These are phyloP conservation scores for Motacilla alba DNA, from an alignment of 2,113 vertebrate species.

Conservation along the genomic window DNA sequence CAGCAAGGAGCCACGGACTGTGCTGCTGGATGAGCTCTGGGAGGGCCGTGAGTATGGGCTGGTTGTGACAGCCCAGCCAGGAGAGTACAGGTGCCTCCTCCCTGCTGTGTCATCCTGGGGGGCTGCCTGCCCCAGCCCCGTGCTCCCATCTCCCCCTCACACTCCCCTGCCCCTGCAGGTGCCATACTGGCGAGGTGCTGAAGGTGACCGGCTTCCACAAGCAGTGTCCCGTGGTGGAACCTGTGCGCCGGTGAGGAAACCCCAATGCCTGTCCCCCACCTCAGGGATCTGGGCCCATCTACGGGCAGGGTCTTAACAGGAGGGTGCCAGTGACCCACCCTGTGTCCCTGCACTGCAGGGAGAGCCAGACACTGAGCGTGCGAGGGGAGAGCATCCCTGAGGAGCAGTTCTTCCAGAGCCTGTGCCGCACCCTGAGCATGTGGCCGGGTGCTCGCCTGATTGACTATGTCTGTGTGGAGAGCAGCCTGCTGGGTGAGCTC, in stretches of 20 bases:
- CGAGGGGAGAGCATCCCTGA: slow-evolving; percentile 85
- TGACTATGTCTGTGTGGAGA: slow-evolving; percentile 88
- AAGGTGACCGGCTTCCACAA: slow-evolving; percentile 82
- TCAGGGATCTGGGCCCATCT: accelerated
- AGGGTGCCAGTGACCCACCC: neutral
- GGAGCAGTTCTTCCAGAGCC: slow-evolving; percentile 74
- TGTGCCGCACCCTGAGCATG: slow-evolving; percentile 72
- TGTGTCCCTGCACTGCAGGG: neutral
- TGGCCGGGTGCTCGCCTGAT: slow-evolving; percentile 86
- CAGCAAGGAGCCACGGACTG: slow-evolving; percentile 50
- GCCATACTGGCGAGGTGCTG: slow-evolving; percentile 82
- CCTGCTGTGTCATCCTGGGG: neutral
- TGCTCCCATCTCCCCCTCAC: accelerated
- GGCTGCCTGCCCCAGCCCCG: neutral
- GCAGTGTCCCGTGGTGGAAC: slow-evolving; percentile 84
- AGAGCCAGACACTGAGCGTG: slow-evolving; percentile 81
- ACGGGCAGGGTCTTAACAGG: neutral
- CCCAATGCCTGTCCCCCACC: neutral
- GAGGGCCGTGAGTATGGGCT: slow-evolving; percentile 80
- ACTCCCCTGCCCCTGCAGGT: slow-evolving; percentile 56
- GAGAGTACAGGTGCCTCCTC: slow-evolving; percentile 81
- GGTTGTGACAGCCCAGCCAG: slow-evolving; percentile 77
- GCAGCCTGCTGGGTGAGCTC: slow-evolving; percentile 83
- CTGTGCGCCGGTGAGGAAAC: slow-evolving; percentile 78
- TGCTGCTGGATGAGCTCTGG: slow-evolving; percentile 84